Percentiles rank a stretch among this genome's conserved stretches.
Conservation (phyloP, 2,797 vertebrate genomes). For the Gallinago nigripennis region DNA sequence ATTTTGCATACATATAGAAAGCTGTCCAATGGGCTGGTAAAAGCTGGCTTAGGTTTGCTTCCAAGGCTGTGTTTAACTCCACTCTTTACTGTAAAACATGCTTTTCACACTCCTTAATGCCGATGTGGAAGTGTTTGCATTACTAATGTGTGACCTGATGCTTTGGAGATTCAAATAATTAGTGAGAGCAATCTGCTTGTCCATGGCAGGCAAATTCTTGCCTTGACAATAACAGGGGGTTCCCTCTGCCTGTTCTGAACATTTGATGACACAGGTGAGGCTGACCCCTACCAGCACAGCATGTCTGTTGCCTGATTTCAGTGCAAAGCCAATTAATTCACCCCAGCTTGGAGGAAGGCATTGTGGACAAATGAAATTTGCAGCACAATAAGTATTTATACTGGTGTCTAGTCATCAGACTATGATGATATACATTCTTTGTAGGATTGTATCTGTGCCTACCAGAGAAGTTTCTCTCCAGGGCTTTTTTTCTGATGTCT, state of each 20-base stretch:
- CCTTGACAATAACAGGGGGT: neutral
- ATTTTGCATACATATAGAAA: neutral
- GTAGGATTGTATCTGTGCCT: neutral
- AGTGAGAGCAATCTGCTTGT: neutral
- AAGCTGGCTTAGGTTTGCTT: neutral
- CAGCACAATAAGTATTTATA: rapidly evolving
- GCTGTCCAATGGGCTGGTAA: neutral
- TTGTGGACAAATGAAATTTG: neutral
- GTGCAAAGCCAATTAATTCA: neutral
- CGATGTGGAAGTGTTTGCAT: neutral
- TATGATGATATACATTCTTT: neutral
- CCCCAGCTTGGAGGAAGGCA: neutral
- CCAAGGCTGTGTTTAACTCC: neutral
- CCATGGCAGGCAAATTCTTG: neutral
- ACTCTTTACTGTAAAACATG: neutral
- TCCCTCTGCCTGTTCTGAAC: neutral
- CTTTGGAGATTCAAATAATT: neutral
- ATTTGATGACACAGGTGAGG: neutral
- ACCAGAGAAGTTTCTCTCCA: neutral
- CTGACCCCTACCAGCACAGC: neutral
- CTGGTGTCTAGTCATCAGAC: neutral
- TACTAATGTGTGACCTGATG: neutral
- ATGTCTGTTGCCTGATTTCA: neutral
- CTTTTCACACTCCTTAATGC: neutral
- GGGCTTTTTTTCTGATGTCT: neutral